Evolutionary conservation across 2,888 invertebrate genomes (phyloP), one percentile per base, ranked within the genome.

Genomic region (Ennomos quercinarius): DNA sequence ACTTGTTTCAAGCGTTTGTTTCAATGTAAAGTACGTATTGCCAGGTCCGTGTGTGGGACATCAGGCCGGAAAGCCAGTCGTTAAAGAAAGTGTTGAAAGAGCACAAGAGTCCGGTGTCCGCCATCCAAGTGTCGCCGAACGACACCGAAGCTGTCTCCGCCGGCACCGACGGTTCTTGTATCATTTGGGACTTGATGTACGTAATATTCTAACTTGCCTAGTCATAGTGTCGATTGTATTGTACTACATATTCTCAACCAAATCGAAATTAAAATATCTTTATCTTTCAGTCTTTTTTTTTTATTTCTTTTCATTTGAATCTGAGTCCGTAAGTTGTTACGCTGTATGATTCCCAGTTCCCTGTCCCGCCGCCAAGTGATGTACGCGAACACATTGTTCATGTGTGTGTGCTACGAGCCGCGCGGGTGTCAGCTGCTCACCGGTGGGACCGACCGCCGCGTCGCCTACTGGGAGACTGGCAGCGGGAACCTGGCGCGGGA

Each of bases 141-240:
- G 95, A 97, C 76, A 94, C 94, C 0, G 97, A 97, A 83, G 97
- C 98, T 0, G 96, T 98, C 11, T 98, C 98, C 76, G 96, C 98
- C 0, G 97, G 98, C 44, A 96, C 96, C 0, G 99, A 99, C 86
- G 98, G 99, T 10, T 97, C 98, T 4, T 97, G 97, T 79, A 97
- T 99, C 68, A 95, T 99, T 64, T 99, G 99, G 99, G 97, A 98
- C 78, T 91, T 98, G 13, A 86, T 94, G 97, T 97, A 79, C 39
- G 52, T 44, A 27, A 1, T n/a, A n/a, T n/a, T n/a, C n/a, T n/a
- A n/a, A n/a, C n/a, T n/a, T n/a, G n/a, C n/a, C n/a, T n/a, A n/a
- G n/a, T n/a, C n/a, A n/a, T n/a, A n/a, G n/a, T n/a, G n/a, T n/a
- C n/a, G n/a, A n/a, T n/a, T n/a, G n/a, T n/a, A n/a, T n/a, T n/a